Evolutionary conservation across 2,113 vertebrate species (phyloP).

Genomic region (Toxotes jaculatrix): DNA sequence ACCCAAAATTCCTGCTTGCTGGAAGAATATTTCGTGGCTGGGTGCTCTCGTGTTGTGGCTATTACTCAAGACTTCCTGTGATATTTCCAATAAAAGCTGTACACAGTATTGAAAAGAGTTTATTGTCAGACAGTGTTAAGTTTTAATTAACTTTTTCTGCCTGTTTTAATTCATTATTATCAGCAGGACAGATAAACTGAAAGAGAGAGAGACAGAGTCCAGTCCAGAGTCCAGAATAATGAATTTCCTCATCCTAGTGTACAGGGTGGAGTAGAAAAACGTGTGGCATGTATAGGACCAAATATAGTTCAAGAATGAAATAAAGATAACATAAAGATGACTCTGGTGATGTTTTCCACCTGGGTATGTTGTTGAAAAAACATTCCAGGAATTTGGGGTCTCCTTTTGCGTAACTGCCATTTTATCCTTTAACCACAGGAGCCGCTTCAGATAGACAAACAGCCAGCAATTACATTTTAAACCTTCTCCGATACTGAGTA

Average conservation of each 20-base stretch:
- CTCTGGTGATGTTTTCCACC: neutral
- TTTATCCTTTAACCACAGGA: neutral
- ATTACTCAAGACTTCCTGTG: neutral
- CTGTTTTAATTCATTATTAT: neutral
- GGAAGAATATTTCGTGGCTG: neutral
- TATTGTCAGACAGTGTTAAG: neutral
- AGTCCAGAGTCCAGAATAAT: neutral
- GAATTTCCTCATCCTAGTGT: neutral
- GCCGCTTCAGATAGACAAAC: constrained; percentile 4
- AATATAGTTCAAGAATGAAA: constrained; percentile 3
- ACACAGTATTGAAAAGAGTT: neutral
- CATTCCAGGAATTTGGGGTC: neutral
- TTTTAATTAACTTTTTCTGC: neutral
- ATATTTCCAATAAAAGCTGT: neutral
- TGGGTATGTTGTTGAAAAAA: neutral
- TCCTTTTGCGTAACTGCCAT: neutral
- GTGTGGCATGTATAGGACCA: neutral
- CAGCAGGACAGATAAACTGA: neutral
- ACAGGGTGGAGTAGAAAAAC: neutral
- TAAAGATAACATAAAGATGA: too few species aligned
- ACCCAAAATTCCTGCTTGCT: neutral
- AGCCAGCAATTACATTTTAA: constrained; percentile 18
- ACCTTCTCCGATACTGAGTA: neutral
- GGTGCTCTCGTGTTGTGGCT: neutral
- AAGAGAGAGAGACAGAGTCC: too few species aligned